These are phyloP conservation scores for Sarcophaga caerulescens DNA, from an alignment of 2,888 invertebrate genomes.

Conservation along the genomic window DNA sequence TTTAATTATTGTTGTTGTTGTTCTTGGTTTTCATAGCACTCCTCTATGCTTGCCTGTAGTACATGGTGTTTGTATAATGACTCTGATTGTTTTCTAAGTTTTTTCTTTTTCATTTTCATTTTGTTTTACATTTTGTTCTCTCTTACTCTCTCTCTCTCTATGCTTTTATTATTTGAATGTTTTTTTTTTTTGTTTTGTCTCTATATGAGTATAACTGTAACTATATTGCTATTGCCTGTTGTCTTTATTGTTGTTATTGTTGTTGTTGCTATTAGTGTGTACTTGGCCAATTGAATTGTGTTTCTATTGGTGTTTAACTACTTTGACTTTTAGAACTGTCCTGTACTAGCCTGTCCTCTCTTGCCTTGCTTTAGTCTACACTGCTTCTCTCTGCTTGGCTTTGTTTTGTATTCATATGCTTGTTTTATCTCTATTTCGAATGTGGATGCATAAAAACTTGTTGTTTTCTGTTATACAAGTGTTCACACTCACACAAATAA, in stretches of 20 bases:
- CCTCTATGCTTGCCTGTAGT: not conserved
- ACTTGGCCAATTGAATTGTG: slow-evolving; percentile 66
- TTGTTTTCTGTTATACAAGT: not conserved
- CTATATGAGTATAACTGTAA: not conserved
- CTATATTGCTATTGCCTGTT: not conserved
- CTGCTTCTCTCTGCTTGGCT: not conserved
- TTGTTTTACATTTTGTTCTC: not conserved
- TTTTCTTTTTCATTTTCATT: not conserved
- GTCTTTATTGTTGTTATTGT: slow-evolving; percentile 2
- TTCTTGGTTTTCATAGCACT: not conserved
- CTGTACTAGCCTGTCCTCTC: not conserved
- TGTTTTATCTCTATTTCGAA: slow-evolving; percentile 47
- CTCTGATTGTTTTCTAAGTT: slow-evolving; percentile 11
- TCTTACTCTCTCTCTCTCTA: not conserved
- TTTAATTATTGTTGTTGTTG: not conserved
- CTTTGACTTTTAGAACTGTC: slow-evolving; percentile 58
- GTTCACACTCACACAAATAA: not conserved
- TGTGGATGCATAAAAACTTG: slow-evolving; percentile 2
- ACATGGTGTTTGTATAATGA: slow-evolving; percentile 22
- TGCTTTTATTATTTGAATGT: not conserved
- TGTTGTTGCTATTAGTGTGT: slow-evolving; percentile 28
- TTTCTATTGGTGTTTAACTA: slow-evolving; percentile 67
- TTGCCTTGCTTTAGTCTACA: not conserved
- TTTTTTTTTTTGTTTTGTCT: slow-evolving; percentile 1
- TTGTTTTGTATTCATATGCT: slow-evolving; percentile 41